These are phyloP conservation scores for Gallinago undulata DNA, from an alignment of 2,113 vertebrate species.

Conservation along the genomic window DNA sequence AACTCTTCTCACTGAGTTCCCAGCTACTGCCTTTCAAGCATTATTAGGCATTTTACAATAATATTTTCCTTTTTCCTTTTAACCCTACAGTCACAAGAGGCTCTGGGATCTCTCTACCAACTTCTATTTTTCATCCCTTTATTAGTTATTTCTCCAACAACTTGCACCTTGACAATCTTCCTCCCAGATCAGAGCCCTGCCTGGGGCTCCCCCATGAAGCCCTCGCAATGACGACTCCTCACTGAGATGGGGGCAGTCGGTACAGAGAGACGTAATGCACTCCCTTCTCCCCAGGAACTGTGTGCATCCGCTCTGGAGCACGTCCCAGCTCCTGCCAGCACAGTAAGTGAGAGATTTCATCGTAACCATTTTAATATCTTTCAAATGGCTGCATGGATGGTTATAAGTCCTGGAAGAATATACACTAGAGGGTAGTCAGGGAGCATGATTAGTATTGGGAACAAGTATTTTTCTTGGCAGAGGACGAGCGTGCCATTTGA, in stretches of 20 bases:
- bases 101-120: neutral
- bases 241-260: neutral
- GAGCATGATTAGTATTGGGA: constrained; percentile 60
- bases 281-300: neutral
- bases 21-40: neutral
- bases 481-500: neutral
- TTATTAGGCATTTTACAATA: neutral
- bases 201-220: neutral
- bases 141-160: neutral
- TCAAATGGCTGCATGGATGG: neutral
- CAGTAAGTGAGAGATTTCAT: constrained; percentile 29
- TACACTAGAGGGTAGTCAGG: constrained; percentile 64
- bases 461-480: constrained; percentile 68
- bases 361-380: constrained; percentile 13
- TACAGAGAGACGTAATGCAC: neutral
- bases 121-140: neutral
- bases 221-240: neutral
- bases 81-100: neutral
- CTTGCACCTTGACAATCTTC: neutral
- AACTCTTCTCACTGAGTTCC: neutral
- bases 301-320: neutral
- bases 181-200: neutral
- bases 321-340: constrained; percentile 1
- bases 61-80: neutral
- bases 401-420: constrained; percentile 39